Base-by-base conservation (phyloP, 2,113 vertebrate genomes). In the Tragelaphus imberbis region DNA sequence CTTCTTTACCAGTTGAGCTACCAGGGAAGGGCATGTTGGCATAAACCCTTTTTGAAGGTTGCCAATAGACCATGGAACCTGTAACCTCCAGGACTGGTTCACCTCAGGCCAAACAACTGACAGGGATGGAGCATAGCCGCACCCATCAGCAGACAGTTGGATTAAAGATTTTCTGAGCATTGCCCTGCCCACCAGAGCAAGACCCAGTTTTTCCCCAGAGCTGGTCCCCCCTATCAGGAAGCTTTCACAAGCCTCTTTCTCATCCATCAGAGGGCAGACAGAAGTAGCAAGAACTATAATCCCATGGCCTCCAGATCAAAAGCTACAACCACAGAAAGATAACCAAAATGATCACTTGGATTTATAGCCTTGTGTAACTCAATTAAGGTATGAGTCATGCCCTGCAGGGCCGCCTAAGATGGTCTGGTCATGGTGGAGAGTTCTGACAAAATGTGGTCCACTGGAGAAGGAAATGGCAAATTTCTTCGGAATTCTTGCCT, bases 371-470 rank as follows among this genome's bases (percentile, higher is more conserved):
- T 13, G 36, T 75, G 21, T 40, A 44, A 25, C 19, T 77, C 71
- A 44, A 0, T 77, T 36, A 77, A 27, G 36, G 36, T 27, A 77
- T 14, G 36, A 77, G 36, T 14, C 71, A 40, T 77, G 36, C 36
- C 12, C 2, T 44, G 36, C 71, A 44, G 21, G 36, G 71, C 36
- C 6, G 7, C 36, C 71, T 27, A 44, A 14, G 71, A 77, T 44
- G 23, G 36, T 25, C 36, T 0, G 0, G 6, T 77, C 23, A 44
- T 27, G 36, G 12, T 77, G 36, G 71, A 77, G 71, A 27, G 23
- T 25, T 77, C 71, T 77, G 71, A 44, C 40, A 44, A 44, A 40
- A 44, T 44, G 71, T 40, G 71, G 71, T 44, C 71, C 12, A 77
- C 23, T 44, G 71, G 40, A 44, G 71, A 77, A 77, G 71, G 36